Conservation (phyloP, 2,113 vertebrate species). For the Mesembrinibis cayennensis region DNA sequence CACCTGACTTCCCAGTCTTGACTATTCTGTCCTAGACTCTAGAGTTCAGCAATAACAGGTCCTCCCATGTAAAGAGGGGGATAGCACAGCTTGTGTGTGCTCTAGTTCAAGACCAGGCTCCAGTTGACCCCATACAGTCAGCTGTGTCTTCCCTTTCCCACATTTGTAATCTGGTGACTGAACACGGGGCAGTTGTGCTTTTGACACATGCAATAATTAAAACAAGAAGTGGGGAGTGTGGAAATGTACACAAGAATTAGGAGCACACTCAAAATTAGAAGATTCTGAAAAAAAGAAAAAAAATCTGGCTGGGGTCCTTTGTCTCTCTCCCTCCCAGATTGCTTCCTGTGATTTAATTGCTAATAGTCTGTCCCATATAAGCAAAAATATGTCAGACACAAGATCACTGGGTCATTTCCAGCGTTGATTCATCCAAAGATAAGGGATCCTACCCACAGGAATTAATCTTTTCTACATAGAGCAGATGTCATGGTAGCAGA, state of each 20-base stretch:
- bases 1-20: background rate
- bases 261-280: background rate
- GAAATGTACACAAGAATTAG: background rate
- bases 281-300: background rate
- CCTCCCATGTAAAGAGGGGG: background rate
- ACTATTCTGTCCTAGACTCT: background rate
- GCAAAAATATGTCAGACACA: background rate
- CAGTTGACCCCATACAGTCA: background rate
- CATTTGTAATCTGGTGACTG: background rate
- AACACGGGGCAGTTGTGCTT: background rate
- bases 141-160: background rate
- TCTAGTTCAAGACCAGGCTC: background rate
- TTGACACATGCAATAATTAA: background rate
- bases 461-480: background rate
- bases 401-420: background rate
- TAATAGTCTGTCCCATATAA: background rate
- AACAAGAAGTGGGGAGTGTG: background rate
- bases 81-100: background rate
- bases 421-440: background rate
- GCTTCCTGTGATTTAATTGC: background rate
- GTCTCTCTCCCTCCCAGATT: background rate
- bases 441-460: background rate
- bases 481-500: background rate
- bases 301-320: rapidly evolving
- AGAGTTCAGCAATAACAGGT: background rate